These are phyloP conservation scores for Maccullochella peelii DNA, from an alignment of 2,113 vertebrate genomes.

Conservation along the genomic window DNA sequence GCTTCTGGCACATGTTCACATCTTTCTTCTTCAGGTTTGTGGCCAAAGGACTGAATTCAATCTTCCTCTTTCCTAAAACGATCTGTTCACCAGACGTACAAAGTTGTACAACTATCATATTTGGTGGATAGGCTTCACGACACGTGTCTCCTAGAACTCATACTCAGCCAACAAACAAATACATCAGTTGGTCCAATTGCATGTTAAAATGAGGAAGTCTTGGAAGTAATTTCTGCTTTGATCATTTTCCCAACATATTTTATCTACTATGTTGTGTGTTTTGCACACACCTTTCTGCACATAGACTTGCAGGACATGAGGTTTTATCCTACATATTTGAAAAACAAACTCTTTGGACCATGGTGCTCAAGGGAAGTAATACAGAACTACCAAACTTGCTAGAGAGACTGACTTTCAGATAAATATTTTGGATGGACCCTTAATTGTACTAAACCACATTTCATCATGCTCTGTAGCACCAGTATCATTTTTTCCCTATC, in stretches of 20 bases:
- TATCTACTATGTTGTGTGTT: background rate
- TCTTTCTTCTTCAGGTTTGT: constrained; percentile 30
- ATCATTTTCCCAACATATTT: background rate
- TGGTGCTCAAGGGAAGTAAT: background rate
- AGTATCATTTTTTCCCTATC: background rate
- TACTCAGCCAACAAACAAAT: background rate
- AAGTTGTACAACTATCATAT: background rate
- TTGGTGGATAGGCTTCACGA: background rate
- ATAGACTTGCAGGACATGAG: fast-evolving
- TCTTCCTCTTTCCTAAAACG: background rate
- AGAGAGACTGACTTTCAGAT: background rate
- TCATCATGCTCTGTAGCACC: constrained; percentile 31
- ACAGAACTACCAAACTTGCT: background rate
- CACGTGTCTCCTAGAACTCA: background rate
- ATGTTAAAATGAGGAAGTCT: background rate
- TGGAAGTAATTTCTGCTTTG: background rate
- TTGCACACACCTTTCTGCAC: background rate
- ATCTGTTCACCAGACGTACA: background rate
- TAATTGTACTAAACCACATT: constrained; percentile 28
- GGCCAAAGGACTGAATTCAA: background rate
- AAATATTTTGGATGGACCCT: constrained; percentile 8
- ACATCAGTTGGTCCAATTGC: background rate
- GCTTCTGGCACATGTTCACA: constrained; percentile 17
- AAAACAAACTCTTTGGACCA: background rate
- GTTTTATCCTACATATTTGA: background rate